Conservation (phyloP, 1,140 invertebrate species). For the Musca vetustissima region DNA sequence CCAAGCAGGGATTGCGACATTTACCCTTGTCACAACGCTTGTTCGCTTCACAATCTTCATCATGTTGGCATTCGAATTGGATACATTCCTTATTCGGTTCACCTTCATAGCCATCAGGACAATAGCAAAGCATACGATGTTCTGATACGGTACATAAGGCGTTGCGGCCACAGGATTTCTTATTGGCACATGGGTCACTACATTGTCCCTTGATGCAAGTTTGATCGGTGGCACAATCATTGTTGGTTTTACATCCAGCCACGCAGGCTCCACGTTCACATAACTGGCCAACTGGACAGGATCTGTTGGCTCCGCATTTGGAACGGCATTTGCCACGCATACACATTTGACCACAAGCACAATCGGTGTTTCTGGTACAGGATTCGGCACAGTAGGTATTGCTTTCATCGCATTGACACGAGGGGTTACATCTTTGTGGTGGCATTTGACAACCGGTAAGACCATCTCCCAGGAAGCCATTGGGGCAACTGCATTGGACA, state of each 20-base stretch:
- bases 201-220: conserved; percentile 77
- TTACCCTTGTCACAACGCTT: conserved; percentile 74
- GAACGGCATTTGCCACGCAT: conserved; percentile 59
- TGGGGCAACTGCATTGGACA: conserved; percentile 80
- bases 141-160: conserved; percentile 74
- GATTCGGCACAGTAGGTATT: conserved; percentile 71
- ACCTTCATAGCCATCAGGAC: conserved; percentile 80
- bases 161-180: conserved; percentile 71
- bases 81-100: conserved; percentile 74
- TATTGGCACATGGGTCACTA: conserved; percentile 70
- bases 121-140: conserved; percentile 79
- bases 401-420: conserved; percentile 74
- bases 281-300: conserved; percentile 58
- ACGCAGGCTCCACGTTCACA: conserved; percentile 67
- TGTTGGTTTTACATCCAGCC: conserved; percentile 74
- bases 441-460: conserved; percentile 71
- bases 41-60: conserved; percentile 76
- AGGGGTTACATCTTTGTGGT: conserved; percentile 65
- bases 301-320: conserved; percentile 45
- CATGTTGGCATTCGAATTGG: conserved; percentile 72
- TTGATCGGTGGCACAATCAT: conserved; percentile 77
- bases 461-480: conserved; percentile 79
- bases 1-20: conserved; percentile 82
- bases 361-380: conserved; percentile 69
- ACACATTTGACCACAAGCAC: conserved; percentile 70